phyloP scores from a whole-genome alignment of 2,888 invertebrate species.

The Octodonta nipae region DNA sequence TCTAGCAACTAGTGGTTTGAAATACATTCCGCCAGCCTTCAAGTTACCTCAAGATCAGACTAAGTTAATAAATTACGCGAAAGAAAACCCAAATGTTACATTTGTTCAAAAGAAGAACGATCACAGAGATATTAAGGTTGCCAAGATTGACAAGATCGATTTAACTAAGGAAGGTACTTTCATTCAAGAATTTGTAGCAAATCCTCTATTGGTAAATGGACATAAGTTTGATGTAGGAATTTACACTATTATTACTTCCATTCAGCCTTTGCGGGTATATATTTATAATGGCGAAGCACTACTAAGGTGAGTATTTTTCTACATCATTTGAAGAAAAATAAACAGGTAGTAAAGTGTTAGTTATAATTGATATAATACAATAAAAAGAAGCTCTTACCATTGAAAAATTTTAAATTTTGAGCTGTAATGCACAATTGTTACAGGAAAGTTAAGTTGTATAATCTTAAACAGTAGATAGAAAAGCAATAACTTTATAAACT shows the following conservation, averaged over 20 bases:
- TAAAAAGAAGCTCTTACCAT: too few species aligned
- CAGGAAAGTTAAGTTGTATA: too few species aligned
- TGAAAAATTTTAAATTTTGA: too few species aligned
- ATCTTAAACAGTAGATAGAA: too few species aligned
- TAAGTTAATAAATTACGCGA: constrained; percentile 54
- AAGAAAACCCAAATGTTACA: constrained; percentile 49
- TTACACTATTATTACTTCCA: constrained; percentile 80
- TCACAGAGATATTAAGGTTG: constrained; percentile 75
- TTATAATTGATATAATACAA: too few species aligned
- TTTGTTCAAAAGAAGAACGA: constrained; percentile 89
- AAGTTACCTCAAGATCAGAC: constrained; percentile 64
- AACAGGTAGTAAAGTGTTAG: too few species aligned
- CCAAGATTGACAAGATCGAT: constrained; percentile 58
- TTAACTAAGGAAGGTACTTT: constrained; percentile 60
- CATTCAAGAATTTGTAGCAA: constrained; percentile 80
- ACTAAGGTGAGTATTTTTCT: constrained; percentile 58
- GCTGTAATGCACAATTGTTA: too few species aligned
- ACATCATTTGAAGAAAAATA: too few species aligned
- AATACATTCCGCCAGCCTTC: constrained; percentile 78
- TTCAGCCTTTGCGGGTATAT: constrained; percentile 80
- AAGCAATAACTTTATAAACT: too few species aligned
- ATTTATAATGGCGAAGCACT: constrained; percentile 73
- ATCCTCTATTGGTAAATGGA: constrained; percentile 80
- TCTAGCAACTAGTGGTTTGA: constrained; percentile 64
- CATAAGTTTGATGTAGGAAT: constrained; percentile 95